Base-by-base conservation (phyloP, 1,140 invertebrate genomes). In the Gryllus bimaculatus region DNA sequence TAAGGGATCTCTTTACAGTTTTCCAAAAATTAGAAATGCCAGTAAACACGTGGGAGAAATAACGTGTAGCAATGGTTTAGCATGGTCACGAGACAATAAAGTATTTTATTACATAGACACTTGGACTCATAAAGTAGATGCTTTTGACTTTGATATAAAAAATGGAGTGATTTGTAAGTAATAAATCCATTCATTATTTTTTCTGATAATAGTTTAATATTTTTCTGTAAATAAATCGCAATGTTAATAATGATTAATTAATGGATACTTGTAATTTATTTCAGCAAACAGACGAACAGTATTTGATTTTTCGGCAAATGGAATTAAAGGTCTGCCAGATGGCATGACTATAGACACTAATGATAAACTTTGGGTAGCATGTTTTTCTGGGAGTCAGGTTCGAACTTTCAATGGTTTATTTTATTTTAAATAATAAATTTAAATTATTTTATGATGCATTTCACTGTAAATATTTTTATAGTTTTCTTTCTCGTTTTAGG, bases 11-110 rank as follows among this genome's bases (percentile, higher is more conserved):
- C 85, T 92, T 10, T 93, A 89, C 84, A 85, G 85, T 48, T 83
- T 92, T 12, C 87, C 76, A 20, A 77, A 79, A 20, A 47, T 75
- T 39, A 39, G 26, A 39, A 39, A 47, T 54, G 49, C 12, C 47
- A 80, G 39, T 54, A n/a, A 77, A 26, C 76, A 78, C 39, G 3
- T 80, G 8, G 74, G 20, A 10, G 79, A 83, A 26, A 88, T 94
- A 26, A 88, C 89, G 75, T 92, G 95, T 78, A 93, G 93, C 48
- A 97, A 96, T 84, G 95, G 95, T 0, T 84, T 96, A 8, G 91
- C 91, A 13, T 97, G 95, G 95, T 91, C 91, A 81, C 83, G 86
- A 8, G 88, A 90, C 74, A 89, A 91, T 79, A 89, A 89, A 48
- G 91, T 89, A 47, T 91, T 95, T 85, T 95, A 93, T 84, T 95